Evolutionary conservation across 2,113 vertebrate species (phyloP), one percentile per base, ranked within the genome.

Genomic region (Gnathonemus echidnorhynchus): DNA sequence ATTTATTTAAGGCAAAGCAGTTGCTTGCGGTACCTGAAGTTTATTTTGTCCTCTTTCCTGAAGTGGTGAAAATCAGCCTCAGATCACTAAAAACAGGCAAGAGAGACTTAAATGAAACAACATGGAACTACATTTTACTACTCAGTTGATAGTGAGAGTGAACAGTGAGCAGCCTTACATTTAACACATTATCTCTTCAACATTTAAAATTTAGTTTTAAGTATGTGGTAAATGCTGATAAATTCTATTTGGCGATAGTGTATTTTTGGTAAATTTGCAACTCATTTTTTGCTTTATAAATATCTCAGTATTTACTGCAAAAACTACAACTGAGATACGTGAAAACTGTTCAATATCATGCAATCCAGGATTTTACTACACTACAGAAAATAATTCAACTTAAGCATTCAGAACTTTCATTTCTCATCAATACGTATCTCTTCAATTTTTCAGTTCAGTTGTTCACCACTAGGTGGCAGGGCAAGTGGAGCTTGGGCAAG

Each of bases 381-480:
- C 62, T 31, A 31, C 10, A 31, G 62, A 70, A 31, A 66, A 31
- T 31, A 27, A 70, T 31, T 70, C n/a, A 70, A 31, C n/a, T 13
- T 66, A 3, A 66, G n/a, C 58, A 2, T 66, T 70, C 62, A 70
- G 27, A 85, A 48, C 42, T 48, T 21, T 17, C 6, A 7, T 48
- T 42, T 77, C 27, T 13, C 35, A 19, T 89, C 86, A 53, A 31
- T 31, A 24, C 39, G 1, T 2, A 8, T 27, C 39, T 31, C n/a
- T 13, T 21, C 13, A 11, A 19, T 70, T 48, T 50, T 74, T 58
- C 53, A 86, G 49, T 89, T 89, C 46, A 70, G 19, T 6, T 39
- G 21, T 35, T 19, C 35, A 93, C 92, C 95, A 95, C 93, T 93
- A 96, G 95, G 90, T 94, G 95, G 93, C 89, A 92, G 35, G 91